phyloP scores from a whole-genome alignment of 2,888 invertebrate species.

The Patella depressa region DNA sequence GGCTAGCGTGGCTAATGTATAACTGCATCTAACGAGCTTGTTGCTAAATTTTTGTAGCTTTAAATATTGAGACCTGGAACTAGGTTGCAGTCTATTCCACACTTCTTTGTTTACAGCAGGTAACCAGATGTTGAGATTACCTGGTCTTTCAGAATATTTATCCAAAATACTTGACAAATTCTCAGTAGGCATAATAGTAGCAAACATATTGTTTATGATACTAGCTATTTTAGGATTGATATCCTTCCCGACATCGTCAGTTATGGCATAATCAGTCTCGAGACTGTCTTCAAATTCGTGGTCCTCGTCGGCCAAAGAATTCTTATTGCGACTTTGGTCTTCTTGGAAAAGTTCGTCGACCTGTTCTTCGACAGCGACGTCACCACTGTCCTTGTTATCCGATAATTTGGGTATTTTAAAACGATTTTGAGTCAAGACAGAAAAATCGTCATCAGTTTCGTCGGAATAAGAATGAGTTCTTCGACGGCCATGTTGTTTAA shows the following conservation, averaged over 20 bases:
- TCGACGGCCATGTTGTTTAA: not conserved
- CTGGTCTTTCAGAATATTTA: not conserved
- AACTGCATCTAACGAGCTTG: not conserved
- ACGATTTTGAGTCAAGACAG: no score
- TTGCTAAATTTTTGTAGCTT: conserved; percentile 3
- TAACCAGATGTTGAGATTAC: conserved; percentile 3
- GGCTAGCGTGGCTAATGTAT: no score
- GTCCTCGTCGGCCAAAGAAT: not conserved
- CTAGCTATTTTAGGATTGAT: not conserved
- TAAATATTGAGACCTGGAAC: not conserved
- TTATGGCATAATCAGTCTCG: not conserved
- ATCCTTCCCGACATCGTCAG: not conserved
- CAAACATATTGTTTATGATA: not conserved
- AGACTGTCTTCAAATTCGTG: conserved; percentile 3
- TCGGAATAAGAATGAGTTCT: not conserved
- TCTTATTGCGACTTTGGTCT: not conserved
- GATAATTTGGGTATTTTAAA: no score
- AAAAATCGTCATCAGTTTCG: no score
- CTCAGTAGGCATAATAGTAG: not conserved
- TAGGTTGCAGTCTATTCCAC: not conserved
- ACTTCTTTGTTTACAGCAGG: conserved; percentile 1
- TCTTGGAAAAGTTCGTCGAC: no score
- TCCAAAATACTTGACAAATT: conserved; percentile 1
- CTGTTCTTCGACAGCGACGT: no score
- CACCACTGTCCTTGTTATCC: no score